Conservation (phyloP, 2,113 vertebrate species). For the Patagioenas fasciata region DNA sequence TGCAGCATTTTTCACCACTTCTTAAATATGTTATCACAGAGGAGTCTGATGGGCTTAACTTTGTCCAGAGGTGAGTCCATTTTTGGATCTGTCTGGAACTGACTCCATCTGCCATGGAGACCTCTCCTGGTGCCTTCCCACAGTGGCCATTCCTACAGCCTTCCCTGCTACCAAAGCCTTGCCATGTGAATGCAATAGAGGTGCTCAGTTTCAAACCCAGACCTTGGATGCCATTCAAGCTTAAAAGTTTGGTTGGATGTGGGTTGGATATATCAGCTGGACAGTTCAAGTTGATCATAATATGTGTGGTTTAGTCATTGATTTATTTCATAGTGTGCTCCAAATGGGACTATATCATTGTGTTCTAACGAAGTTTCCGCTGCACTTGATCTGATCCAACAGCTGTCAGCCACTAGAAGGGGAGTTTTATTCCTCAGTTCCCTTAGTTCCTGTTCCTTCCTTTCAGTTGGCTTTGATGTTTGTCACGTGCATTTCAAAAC, state of each 20-base stretch:
- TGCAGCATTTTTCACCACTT: neutral
- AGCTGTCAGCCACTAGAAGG: neutral
- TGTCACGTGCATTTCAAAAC: neutral
- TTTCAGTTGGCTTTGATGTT: neutral
- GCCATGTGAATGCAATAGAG: neutral
- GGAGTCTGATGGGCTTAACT: accelerated
- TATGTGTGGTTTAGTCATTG: neutral
- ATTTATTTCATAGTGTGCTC: neutral
- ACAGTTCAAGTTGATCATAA: neutral
- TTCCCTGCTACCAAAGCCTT: neutral
- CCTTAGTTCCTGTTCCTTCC: neutral
- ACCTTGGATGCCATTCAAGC: neutral
- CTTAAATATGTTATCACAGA: neutral
- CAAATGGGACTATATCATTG: neutral
- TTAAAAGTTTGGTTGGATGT: neutral
- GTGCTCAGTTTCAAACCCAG: neutral
- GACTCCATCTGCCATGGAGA: accelerated
- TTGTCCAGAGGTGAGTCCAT: neutral
- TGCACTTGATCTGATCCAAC: neutral
- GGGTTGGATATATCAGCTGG: neutral
- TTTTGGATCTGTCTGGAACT: neutral
- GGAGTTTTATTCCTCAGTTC: neutral
- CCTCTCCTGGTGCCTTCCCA: neutral
- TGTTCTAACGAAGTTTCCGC: neutral
- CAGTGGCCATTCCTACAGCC: neutral